Evolutionary conservation across 2,113 vertebrate species (phyloP).

Genomic region (Megaceryle maxima): DNA sequence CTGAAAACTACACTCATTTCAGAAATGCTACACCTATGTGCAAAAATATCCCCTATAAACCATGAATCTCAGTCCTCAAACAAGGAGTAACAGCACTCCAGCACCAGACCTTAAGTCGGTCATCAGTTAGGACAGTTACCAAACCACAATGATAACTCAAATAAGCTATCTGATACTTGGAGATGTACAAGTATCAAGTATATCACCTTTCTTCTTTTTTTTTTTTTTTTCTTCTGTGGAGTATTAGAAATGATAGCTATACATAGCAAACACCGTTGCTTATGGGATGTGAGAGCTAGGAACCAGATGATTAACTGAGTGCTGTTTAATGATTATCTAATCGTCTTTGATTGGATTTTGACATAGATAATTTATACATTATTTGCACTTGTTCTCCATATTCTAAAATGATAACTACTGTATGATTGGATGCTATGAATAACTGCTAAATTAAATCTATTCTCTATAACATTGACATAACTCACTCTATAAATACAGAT

Average conservation of each 20-base stretch:
- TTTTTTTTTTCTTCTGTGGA: neutral
- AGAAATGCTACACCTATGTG: neutral
- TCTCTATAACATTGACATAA: neutral
- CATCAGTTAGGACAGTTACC: neutral
- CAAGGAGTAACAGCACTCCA: neutral
- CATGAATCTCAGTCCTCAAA: neutral
- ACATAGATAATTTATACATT: neutral
- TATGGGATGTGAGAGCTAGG: neutral
- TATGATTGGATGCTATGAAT: neutral
- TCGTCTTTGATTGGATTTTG: neutral
- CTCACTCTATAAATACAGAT: neutral
- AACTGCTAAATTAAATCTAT: neutral
- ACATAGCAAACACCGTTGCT: neutral
- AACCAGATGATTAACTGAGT: neutral
- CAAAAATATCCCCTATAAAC: neutral
- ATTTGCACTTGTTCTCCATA: neutral
- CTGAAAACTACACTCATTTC: neutral
- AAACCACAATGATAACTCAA: neutral
- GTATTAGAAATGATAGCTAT: neutral
- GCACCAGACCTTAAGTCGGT: neutral
- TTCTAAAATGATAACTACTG: neutral
- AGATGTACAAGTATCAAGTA: neutral
- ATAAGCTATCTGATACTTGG: neutral
- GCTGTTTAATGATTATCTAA: neutral
- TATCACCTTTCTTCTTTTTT: neutral